A percentile compares a stretch with the other conserved stretches of the same genome.
Conservation (phyloP, 2,113 vertebrate species). For the Paradisaea rubra region DNA sequence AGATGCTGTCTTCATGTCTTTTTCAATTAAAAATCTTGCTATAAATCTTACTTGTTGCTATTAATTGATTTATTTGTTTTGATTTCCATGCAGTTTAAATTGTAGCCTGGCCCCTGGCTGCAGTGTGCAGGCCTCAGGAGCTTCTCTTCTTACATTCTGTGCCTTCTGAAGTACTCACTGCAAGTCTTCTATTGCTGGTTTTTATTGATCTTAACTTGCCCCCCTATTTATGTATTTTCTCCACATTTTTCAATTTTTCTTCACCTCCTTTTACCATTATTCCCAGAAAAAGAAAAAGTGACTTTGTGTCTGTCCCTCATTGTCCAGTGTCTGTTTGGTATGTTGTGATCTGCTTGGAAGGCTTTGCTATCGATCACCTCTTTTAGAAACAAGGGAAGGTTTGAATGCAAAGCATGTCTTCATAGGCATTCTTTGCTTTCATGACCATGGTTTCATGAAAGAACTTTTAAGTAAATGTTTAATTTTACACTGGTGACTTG, state of each 20-base stretch:
- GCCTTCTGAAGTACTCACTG: background rate
- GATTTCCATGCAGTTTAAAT: background rate
- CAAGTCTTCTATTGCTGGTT: background rate
- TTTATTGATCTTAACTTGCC: background rate
- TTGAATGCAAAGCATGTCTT: background rate
- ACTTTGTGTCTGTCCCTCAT: background rate
- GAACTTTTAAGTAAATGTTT: background rate
- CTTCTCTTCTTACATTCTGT: background rate
- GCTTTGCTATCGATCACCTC: background rate
- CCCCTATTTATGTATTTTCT: background rate
- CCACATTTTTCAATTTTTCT: background rate
- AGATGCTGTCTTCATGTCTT: background rate
- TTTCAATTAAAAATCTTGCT: background rate
- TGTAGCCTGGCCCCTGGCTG: background rate
- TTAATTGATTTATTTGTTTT: background rate
- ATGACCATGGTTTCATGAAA: background rate
- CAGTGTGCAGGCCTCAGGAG: background rate
- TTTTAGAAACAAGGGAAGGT: background rate
- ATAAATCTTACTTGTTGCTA: background rate
- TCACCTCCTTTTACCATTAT: background rate
- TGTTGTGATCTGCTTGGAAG: background rate
- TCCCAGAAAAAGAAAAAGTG: background rate
- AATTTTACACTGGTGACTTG: background rate
- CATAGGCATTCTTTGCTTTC: background rate
- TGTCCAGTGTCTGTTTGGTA: background rate